phyloP scores from a whole-genome alignment of 1,140 invertebrate genomes.

The Ceratina australensis region DNA sequence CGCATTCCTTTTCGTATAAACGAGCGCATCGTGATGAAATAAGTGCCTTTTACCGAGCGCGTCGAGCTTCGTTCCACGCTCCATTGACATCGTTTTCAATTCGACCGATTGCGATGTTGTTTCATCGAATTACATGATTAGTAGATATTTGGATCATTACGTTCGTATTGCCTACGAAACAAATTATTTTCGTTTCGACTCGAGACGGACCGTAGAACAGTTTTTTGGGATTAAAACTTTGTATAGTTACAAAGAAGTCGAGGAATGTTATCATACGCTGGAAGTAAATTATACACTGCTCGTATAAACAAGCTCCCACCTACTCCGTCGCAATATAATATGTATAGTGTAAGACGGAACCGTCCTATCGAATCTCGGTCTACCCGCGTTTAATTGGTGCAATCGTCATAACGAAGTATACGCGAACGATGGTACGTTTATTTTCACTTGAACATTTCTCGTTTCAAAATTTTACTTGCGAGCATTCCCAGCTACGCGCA shows the following conservation, averaged over 20 bases:
- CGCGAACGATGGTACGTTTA: background rate
- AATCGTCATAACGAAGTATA: slow-evolving; percentile 20
- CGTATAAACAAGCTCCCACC: too few species aligned
- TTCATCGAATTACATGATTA: background rate
- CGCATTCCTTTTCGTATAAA: slow-evolving; percentile 26
- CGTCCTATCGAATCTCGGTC: too few species aligned
- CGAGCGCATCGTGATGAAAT: background rate
- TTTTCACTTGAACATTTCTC: too few species aligned
- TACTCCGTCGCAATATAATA: too few species aligned
- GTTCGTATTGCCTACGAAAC: background rate
- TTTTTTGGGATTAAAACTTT: too few species aligned
- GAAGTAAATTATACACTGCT: too few species aligned
- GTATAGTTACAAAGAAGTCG: too few species aligned
- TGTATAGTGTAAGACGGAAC: too few species aligned
- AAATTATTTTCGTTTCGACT: too few species aligned
- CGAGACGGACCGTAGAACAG: too few species aligned
- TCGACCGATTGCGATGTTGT: background rate
- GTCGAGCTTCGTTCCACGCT: background rate
- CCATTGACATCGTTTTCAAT: background rate
- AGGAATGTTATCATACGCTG: too few species aligned
- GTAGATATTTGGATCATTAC: background rate
- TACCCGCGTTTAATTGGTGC: slow-evolving; percentile 33
- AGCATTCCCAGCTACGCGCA: background rate
- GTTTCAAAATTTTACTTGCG: background rate
- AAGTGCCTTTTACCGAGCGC: background rate